Evolutionary conservation across 2,888 invertebrate genomes (phyloP).

Genomic region (Artemia sp.): DNA sequence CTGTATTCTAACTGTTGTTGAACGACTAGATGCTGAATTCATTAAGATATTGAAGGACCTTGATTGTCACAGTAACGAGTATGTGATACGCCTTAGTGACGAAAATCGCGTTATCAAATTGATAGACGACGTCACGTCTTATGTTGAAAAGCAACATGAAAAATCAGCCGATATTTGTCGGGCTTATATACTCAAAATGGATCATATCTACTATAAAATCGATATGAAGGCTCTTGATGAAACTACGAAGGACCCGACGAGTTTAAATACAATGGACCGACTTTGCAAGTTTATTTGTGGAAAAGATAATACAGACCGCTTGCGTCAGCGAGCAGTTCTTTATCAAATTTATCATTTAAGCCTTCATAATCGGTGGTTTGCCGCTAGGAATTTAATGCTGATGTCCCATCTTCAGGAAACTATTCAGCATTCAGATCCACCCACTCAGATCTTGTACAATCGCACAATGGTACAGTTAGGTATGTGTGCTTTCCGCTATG

Average conservation of each 20-base stretch:
- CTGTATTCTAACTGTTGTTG: constrained; percentile 79
- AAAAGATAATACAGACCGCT: constrained; percentile 75
- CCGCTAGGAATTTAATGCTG: constrained; percentile 71
- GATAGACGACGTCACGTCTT: constrained; percentile 66
- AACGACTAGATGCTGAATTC: constrained; percentile 91
- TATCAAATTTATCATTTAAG: constrained; percentile 98
- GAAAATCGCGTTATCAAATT: constrained; percentile 74
- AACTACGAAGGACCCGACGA: constrained; percentile 40
- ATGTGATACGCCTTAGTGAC: constrained; percentile 43
- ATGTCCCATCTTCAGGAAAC: constrained; percentile 98
- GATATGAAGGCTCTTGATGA: constrained; percentile 37
- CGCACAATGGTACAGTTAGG: constrained; percentile 97
- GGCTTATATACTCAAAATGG: constrained; percentile 84
- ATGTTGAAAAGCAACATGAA: constrained; percentile 43
- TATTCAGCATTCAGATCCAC: constrained; percentile 93
- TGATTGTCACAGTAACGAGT: constrained; percentile 31
- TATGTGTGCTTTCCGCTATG: constrained; percentile 92
- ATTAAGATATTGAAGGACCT: constrained; percentile 67
- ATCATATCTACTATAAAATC: constrained; percentile 95
- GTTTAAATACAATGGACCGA: constrained; percentile 75
- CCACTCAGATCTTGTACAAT: constrained; percentile 94
- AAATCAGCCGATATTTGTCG: constrained; percentile 70
- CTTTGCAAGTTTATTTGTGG: constrained; percentile 91
- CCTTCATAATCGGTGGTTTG: constrained; percentile 86
- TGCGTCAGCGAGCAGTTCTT: constrained; percentile 85